Evolutionary conservation across 1,140 invertebrate species (phyloP).

Genomic region (Temnothorax longispinosus): DNA sequence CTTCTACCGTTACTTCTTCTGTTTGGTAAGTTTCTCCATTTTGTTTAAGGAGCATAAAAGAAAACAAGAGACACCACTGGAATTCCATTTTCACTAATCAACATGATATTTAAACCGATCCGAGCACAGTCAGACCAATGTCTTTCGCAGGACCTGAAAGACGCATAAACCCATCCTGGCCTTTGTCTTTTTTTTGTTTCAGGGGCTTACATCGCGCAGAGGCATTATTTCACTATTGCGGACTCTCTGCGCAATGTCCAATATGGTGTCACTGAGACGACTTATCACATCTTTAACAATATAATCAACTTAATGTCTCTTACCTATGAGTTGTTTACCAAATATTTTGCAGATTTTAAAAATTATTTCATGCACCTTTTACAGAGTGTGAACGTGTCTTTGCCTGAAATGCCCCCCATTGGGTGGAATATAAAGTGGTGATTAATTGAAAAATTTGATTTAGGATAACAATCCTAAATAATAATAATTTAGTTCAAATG

Average conservation of each 20-base stretch:
- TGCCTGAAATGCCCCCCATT: constrained; percentile 76
- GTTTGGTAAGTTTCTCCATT: constrained; percentile 76
- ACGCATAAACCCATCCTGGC: constrained; percentile 76
- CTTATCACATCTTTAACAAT: constrained; percentile 80
- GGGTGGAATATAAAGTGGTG: constrained; percentile 77
- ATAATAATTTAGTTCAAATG: constrained; percentile 30
- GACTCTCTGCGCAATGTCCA: constrained; percentile 82
- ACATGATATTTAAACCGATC: constrained; percentile 37
- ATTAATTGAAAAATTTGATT: constrained; percentile 60
- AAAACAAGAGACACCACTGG: constrained; percentile 2
- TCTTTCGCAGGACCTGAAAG: constrained; percentile 63
- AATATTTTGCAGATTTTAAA: constrained; percentile 79
- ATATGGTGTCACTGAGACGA: constrained; percentile 80
- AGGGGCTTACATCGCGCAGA: constrained; percentile 83
- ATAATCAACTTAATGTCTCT: constrained; percentile 75
- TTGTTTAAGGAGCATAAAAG: constrained; percentile 24
- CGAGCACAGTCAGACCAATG: constrained; percentile 41
- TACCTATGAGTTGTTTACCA: constrained; percentile 77
- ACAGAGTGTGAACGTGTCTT: constrained; percentile 78
- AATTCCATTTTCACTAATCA: constrained; percentile 43
- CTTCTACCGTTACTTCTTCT: constrained; percentile 77
- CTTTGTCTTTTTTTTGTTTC: constrained; percentile 84
- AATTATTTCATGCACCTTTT: constrained; percentile 75
- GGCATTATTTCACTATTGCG: constrained; percentile 81
- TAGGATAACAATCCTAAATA: constrained; percentile 36